A percentile compares a stretch with the other conserved stretches of the same genome.
Conservation (phyloP, 1,140 invertebrate species). For the Drosophila obscura region DNA sequence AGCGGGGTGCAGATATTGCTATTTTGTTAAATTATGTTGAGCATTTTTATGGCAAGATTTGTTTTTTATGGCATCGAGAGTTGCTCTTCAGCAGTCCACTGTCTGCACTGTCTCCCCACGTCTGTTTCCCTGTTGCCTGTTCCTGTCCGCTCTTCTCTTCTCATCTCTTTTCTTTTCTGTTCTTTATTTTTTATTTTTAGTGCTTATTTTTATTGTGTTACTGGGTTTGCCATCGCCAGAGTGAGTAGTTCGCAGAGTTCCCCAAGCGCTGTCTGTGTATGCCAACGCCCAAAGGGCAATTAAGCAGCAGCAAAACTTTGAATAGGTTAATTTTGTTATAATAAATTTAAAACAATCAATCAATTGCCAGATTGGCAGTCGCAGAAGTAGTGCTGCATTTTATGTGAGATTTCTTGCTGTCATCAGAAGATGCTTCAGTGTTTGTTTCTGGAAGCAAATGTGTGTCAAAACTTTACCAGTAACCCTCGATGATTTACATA, state of each 20-base stretch:
- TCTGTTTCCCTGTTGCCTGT: too few species aligned
- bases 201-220: conserved; percentile 50
- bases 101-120: too few species aligned
- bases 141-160: too few species aligned
- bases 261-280: too few species aligned
- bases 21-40: conserved; percentile 80
- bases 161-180: not conserved
- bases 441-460: too few species aligned
- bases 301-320: too few species aligned
- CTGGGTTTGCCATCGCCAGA: not conserved
- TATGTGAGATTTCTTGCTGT: not conserved
- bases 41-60: conserved; percentile 78
- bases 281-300: too few species aligned
- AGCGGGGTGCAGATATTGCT: conserved; percentile 57
- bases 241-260: conserved; percentile 8
- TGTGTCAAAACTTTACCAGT: not conserved
- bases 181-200: conserved; percentile 14
- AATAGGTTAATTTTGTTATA: not conserved
- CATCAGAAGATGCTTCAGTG: too few species aligned
- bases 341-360: not conserved
- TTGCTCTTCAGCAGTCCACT: conserved; percentile 1
- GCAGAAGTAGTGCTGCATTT: too few species aligned
- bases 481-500: conserved; percentile 57
- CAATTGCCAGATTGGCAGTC: too few species aligned
- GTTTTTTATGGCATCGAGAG: conserved; percentile 74